Evolutionary conservation across 53 echinoderm and acorn worm genomes (phyloP).

Genomic region (Paelopatides confundens): DNA sequence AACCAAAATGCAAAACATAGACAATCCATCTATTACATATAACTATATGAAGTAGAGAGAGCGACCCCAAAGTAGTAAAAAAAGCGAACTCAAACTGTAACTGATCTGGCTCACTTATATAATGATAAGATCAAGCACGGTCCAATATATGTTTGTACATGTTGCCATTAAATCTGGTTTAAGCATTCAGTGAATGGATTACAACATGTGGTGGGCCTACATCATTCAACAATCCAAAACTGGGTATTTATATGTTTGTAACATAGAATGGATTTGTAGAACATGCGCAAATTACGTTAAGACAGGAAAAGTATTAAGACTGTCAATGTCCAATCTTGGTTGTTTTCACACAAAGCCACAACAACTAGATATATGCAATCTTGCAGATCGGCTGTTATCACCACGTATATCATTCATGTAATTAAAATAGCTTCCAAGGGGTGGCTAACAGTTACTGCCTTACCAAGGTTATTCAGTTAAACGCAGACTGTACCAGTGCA

Average conservation of each 20-base stretch:
- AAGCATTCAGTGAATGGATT: constrained; percentile 35
- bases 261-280: constrained; percentile 47
- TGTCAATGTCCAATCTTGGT: constrained; percentile 22
- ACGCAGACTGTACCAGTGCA: constrained; percentile 50
- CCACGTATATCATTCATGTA: constrained; percentile 62
- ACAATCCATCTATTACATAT: not conserved
- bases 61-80: not conserved
- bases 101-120: not conserved
- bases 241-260: not conserved
- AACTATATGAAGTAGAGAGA: not conserved
- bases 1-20: not conserved
- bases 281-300: constrained; percentile 52
- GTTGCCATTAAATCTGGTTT: constrained; percentile 60
- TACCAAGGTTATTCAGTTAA: constrained; percentile 30
- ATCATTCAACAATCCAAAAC: not conserved
- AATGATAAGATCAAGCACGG: constrained; percentile 1
- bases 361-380: constrained; percentile 8
- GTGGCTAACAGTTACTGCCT: constrained; percentile 35
- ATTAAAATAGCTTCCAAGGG: constrained; percentile 53
- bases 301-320: constrained; percentile 5
- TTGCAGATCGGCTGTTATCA: constrained; percentile 51
- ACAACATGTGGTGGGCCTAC: not conserved
- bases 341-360: constrained; percentile 31
- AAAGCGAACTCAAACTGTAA: not conserved
- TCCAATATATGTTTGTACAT: constrained; percentile 48